Evolutionary conservation across 2,888 invertebrate genomes (phyloP).

Genomic region (Antheraea assamensis): DNA sequence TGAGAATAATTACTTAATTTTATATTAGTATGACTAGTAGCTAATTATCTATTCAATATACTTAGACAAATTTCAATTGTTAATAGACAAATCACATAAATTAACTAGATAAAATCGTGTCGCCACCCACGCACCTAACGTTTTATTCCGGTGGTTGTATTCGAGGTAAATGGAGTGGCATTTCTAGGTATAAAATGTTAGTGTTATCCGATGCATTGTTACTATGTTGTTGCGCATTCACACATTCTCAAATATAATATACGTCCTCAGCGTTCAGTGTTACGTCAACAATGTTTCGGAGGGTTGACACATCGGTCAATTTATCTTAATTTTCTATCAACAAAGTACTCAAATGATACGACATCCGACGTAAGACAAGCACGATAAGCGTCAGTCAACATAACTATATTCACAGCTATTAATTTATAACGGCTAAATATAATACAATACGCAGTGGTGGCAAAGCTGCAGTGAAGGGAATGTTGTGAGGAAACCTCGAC

Average conservation of each 20-base stretch:
- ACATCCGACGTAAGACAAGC: no score
- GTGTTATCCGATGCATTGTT: neutral
- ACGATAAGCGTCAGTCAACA: conserved; percentile 13
- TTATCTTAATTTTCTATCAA: conserved; percentile 43
- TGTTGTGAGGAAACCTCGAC: neutral
- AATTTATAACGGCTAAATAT: neutral
- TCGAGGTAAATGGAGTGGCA: neutral
- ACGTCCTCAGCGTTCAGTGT: conserved; percentile 23
- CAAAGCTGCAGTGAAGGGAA: neutral
- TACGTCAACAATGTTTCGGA: conserved; percentile 37
- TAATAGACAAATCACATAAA: neutral
- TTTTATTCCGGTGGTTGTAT: neutral
- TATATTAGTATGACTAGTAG: no score
- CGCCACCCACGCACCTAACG: neutral
- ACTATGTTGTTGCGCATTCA: neutral
- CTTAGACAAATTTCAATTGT: no score
- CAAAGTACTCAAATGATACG: conserved; percentile 15
- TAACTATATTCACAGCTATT: conserved; percentile 7
- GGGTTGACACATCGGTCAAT: conserved; percentile 50
- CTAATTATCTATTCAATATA: no score
- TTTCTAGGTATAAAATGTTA: neutral
- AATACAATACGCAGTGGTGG: neutral
- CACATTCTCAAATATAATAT: conserved; percentile 25
- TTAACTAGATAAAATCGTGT: neutral
- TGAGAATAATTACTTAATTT: neutral